These are phyloP conservation scores for Laspeyria flexula DNA, from an alignment of 2,888 invertebrate genomes.

Conservation along the genomic window DNA sequence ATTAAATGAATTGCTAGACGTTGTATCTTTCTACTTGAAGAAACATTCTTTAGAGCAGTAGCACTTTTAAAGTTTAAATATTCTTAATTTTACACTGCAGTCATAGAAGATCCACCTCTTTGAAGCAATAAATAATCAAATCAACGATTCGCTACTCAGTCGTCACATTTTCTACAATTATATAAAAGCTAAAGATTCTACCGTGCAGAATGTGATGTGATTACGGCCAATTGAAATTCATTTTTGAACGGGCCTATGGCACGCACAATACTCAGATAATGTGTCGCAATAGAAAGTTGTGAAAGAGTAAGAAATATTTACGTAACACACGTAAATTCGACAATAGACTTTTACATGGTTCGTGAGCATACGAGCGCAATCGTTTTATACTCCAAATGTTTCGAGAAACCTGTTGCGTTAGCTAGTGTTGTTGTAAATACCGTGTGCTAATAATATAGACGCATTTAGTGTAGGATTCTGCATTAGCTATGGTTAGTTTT, in stretches of 20 bases:
- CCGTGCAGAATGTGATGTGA: slow-evolving; percentile 12
- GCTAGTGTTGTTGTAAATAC: slow-evolving; percentile 13
- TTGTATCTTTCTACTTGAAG: too few species aligned
- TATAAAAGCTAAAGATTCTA: slow-evolving; percentile 8
- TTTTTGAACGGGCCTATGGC: slow-evolving; percentile 35
- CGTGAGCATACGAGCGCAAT: slow-evolving; percentile 47
- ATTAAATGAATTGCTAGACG: too few species aligned
- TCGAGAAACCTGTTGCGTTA: slow-evolving; percentile 14
- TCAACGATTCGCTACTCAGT: too few species aligned
- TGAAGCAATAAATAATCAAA: too few species aligned
- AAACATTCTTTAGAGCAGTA: too few species aligned
- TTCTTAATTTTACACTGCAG: too few species aligned
- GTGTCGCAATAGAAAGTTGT: slow-evolving; percentile 65
- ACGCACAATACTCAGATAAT: slow-evolving; percentile 52
- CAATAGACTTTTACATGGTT: slow-evolving; percentile 48
- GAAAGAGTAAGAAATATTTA: slow-evolving; percentile 60
- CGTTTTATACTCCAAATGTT: slow-evolving; percentile 31
- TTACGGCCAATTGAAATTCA: slow-evolving; percentile 44
- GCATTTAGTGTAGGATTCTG: slow-evolving; percentile 22
- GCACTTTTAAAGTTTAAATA: too few species aligned
- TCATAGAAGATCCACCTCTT: too few species aligned
- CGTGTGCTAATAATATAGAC: slow-evolving; percentile 32
- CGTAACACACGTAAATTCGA: slow-evolving; percentile 50
- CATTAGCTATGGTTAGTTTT: slow-evolving; percentile 25
- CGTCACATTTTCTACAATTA: neutral